phyloP scores from a whole-genome alignment of 2,797 vertebrate species.

The Rhabdophis nuchalis region DNA sequence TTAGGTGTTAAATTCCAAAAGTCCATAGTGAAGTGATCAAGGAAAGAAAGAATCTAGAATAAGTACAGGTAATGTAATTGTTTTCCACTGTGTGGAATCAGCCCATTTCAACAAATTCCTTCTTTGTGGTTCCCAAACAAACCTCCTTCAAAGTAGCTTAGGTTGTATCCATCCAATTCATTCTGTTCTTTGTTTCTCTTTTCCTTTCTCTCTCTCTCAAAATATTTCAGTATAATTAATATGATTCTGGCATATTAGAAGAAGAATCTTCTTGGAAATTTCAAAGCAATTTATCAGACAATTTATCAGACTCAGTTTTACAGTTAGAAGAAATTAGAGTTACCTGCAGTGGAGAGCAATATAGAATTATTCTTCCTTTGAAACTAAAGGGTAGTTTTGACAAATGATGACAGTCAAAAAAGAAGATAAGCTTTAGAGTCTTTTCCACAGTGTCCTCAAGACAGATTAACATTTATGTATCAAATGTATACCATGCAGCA shows the following conservation, averaged over 20 bases:
- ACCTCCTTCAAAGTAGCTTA: background rate
- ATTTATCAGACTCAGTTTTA: no score
- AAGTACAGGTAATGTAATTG: background rate
- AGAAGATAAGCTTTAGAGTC: background rate
- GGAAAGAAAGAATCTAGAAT: background rate
- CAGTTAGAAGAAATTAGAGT: no score
- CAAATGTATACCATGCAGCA: background rate
- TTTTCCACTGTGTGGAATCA: background rate
- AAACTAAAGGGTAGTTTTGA: background rate
- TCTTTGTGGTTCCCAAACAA: background rate
- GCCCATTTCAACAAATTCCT: background rate
- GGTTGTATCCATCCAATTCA: background rate
- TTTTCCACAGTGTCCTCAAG: background rate
- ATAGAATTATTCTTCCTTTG: background rate
- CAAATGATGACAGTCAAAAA: background rate
- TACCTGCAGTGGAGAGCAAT: background rate
- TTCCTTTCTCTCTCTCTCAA: background rate
- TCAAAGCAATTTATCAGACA: background rate
- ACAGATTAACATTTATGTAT: background rate
- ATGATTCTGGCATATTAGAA: background rate
- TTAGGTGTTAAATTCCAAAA: background rate
- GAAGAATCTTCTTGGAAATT: background rate
- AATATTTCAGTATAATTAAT: background rate
- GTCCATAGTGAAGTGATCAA: background rate
- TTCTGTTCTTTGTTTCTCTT: background rate